A percentile compares a stretch with the other conserved stretches of the same genome.
Conservation (phyloP, 64 coral and sea anemone species). For the Pachyseris speciosa region DNA sequence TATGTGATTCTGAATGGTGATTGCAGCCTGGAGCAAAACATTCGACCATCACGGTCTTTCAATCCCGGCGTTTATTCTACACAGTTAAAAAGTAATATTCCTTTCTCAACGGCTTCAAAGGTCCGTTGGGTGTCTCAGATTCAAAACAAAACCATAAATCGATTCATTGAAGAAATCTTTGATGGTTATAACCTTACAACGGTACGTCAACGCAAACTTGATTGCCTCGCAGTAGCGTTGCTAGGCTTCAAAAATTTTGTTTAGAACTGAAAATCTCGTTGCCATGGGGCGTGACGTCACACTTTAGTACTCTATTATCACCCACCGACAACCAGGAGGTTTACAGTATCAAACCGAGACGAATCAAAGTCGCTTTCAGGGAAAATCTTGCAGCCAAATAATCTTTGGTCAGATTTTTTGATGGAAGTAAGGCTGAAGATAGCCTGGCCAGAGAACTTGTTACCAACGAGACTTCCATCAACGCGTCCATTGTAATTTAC, state of each 20-base stretch:
- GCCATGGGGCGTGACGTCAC: conserved; percentile 12
- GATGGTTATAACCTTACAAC: too few relatives aligned
- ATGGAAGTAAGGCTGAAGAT: too few relatives aligned
- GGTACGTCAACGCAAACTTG: too few relatives aligned
- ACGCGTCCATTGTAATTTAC: too few relatives aligned
- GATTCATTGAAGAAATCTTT: background rate
- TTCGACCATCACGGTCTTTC: conserved; percentile 30
- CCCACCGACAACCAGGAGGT: too few relatives aligned
- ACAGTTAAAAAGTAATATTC: background rate
- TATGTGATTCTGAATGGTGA: conserved; percentile 53
- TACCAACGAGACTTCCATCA: too few relatives aligned
- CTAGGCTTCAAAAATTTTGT: conserved; percentile 11
- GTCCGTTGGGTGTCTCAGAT: background rate
- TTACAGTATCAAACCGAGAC: too few relatives aligned
- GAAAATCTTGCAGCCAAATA: too few relatives aligned
- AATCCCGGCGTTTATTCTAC: background rate
- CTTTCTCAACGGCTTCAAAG: background rate
- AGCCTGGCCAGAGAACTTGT: too few relatives aligned
- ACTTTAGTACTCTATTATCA: conserved; percentile 22
- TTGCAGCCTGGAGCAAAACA: conserved; percentile 47
- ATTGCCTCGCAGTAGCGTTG: background rate
- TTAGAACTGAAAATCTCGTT: conserved; percentile 3
- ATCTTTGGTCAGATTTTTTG: too few relatives aligned
- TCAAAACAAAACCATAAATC: background rate
- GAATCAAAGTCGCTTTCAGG: too few relatives aligned